Evolutionary conservation across 2,888 invertebrate genomes (phyloP).

Genomic region (Zele albiditarsus): DNA sequence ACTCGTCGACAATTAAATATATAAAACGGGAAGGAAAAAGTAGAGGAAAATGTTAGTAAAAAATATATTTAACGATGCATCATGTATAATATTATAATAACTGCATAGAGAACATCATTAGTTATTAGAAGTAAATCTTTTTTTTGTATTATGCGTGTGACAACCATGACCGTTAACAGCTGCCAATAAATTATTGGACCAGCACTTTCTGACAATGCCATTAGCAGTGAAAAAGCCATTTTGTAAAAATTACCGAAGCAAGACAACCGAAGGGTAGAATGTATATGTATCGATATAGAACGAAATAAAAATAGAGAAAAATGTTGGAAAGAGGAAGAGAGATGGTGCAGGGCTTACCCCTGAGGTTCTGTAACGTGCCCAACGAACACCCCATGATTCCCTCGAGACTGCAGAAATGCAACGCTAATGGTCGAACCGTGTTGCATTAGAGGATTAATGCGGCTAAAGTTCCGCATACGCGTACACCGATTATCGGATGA

Average conservation of each 20-base stretch:
- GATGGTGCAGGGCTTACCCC: constrained; percentile 5
- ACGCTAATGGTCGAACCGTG: constrained; percentile 67
- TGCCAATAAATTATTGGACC: constrained; percentile 34
- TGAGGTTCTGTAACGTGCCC: constrained; percentile 29
- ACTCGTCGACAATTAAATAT: constrained; percentile 9
- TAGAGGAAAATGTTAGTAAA: background rate
- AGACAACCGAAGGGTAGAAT: constrained; percentile 40
- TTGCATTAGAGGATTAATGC: constrained; percentile 67
- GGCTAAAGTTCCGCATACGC: constrained; percentile 48
- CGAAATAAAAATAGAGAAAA: background rate
- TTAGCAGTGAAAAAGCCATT: constrained; percentile 56
- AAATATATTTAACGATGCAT: constrained; percentile 30
- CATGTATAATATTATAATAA: constrained; percentile 35
- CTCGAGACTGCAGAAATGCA: constrained; percentile 65
- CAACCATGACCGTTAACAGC: background rate
- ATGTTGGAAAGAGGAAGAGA: background rate
- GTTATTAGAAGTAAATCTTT: constrained; percentile 42
- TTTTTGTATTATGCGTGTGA: constrained; percentile 1
- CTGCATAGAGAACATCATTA: constrained; percentile 33
- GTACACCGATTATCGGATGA: constrained; percentile 39
- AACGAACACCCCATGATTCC: constrained; percentile 49
- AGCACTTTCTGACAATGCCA: constrained; percentile 42
- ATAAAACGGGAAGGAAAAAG: background rate
- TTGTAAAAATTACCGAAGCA: constrained; percentile 62
- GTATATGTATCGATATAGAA: background rate